Evolutionary conservation across 30 jellyfish, hydroid and myxozoan species (phyloP), one percentile per base, ranked within the genome.

Genomic region (Hydractinia symbiolongicarpus): DNA sequence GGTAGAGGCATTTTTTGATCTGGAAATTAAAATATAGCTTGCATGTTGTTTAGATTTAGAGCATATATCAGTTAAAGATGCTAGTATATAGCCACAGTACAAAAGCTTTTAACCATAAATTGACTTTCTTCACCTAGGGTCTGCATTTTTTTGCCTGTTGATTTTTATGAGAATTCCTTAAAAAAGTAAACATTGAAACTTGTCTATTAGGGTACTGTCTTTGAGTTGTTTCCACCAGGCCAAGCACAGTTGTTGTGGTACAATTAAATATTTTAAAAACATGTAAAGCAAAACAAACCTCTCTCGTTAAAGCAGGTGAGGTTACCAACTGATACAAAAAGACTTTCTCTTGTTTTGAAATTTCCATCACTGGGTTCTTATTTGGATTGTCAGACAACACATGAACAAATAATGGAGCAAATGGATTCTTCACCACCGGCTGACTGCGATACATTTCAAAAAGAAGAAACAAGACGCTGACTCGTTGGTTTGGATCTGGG

Each of bases 401-500:
- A 7, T 79, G 84, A 10, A 86, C 81, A 74, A 91, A 91, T 5
- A 91, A 53, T 50, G 95, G 96, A 4, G 96, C 98, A 80, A 91
- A 91, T 61, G 98, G 98, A 74, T 91, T 91, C 90, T 86, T 91
- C 6, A 81, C 88, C 67, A 91, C 54, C 30, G 98, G 96, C 75
- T 91, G 98, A 17, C 85, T 44, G 61, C 80, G 76, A 82, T 91
- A 91, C 98, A 91, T 91, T 58, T 91, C 98, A 86, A 82, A 83
- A 67, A 91, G 87, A 61, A 91, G 75, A 16, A 91, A 83, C 50
- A 81, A 61, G 57, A 91, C 84, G 57, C 93, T 84, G 67, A 91
- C 86, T 55, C 96, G 79, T 62, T 91, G 98, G 66, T 91, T 87
- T 73, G 79, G 96, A 83, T 86, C 83, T 4, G 97, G 89, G 40